phyloP scores from a whole-genome alignment of 2,888 invertebrate species.

The Habroteleia sp. region DNA sequence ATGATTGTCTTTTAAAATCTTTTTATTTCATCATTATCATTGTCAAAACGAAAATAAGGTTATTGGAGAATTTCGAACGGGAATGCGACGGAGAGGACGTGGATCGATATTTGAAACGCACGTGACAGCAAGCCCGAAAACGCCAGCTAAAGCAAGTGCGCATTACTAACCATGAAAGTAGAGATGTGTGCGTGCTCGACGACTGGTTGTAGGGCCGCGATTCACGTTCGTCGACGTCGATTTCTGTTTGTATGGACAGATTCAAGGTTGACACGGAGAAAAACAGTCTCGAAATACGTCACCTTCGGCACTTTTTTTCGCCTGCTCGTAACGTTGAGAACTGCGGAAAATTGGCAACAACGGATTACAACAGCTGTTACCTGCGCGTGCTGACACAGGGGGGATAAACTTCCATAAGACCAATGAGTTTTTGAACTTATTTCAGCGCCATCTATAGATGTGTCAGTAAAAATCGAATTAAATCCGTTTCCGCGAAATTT shows the following conservation, averaged over 20 bases:
- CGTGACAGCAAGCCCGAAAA: slow-evolving; percentile 13
- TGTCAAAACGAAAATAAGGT: slow-evolving; percentile 3
- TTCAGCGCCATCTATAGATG: too few relatives aligned
- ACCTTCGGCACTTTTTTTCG: too few relatives aligned
- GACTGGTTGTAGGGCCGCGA: neutral
- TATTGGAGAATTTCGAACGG: slow-evolving; percentile 5
- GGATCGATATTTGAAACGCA: slow-evolving; percentile 35
- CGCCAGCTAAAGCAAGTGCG: slow-evolving; percentile 2
- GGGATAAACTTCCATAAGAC: too few relatives aligned
- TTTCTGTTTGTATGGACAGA: neutral
- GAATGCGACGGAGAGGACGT: slow-evolving; percentile 1
- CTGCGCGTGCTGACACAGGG: slow-evolving; percentile 53
- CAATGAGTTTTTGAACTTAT: too few relatives aligned
- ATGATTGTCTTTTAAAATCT: too few relatives aligned
- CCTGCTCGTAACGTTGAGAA: too few relatives aligned
- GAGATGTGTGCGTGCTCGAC: slow-evolving; percentile 13
- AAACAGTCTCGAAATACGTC: neutral
- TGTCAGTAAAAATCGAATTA: too few relatives aligned
- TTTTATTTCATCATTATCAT: neutral
- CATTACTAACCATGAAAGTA: slow-evolving; percentile 39
- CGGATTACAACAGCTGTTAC: slow-evolving; percentile 69
- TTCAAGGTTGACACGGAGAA: slow-evolving; percentile 3
- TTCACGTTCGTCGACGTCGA: neutral
- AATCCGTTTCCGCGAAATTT: too few relatives aligned
- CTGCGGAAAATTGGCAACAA: slow-evolving; percentile 62